Conservation (phyloP, 2,113 vertebrate genomes). For the Polypterus senegalus region DNA sequence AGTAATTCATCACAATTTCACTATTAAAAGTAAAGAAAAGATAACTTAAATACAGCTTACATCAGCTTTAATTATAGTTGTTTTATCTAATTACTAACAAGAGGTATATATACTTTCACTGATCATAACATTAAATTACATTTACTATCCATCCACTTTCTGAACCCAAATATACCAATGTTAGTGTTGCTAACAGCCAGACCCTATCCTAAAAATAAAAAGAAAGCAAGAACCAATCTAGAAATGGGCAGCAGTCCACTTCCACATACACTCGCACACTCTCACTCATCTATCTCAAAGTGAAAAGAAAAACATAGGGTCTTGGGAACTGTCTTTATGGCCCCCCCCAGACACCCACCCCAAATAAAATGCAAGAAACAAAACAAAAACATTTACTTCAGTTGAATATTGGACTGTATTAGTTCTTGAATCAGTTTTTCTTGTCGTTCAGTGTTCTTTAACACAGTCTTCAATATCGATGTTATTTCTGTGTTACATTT, state of each 20-base stretch:
- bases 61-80: no score
- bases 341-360: background rate
- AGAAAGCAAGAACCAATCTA: background rate
- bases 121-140: no score
- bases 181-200: no score
- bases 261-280: background rate
- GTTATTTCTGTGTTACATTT: constrained; percentile 54
- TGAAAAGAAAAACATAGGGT: background rate
- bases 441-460: constrained; percentile 60
- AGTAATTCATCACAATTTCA: no score
- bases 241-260: background rate
- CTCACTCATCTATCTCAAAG: background rate
- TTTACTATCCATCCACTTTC: no score
- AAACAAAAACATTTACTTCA: constrained; percentile 52
- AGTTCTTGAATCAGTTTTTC: constrained; percentile 67
- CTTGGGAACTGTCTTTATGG: background rate
- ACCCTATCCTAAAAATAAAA: no score
- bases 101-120: no score
- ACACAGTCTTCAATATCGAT: constrained; percentile 50
- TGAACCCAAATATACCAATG: no score
- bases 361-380: background rate
- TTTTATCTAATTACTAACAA: no score
- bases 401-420: constrained; percentile 57
- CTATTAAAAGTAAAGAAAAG: no score
- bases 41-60: no score